phyloP scores from a whole-genome alignment of 2,113 vertebrate genomes.

The Cheirogaleus medius region DNA sequence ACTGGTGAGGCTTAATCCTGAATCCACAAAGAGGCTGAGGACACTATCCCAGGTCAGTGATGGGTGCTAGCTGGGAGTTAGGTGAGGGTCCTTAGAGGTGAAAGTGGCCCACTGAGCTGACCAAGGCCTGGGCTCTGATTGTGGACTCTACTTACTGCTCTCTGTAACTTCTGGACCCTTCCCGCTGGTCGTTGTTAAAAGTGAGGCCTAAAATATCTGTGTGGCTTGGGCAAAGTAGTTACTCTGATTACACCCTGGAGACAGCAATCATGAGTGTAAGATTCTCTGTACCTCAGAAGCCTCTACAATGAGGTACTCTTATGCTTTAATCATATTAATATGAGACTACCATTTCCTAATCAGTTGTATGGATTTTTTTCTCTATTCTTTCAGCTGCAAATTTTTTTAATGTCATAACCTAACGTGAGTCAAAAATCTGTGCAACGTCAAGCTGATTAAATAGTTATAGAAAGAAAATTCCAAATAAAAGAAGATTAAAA shows the following conservation, averaged over 20 bases:
- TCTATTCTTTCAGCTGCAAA: neutral
- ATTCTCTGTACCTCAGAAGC: neutral
- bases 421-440: neutral
- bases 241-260: neutral
- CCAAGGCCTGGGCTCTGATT: neutral
- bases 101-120: neutral
- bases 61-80: neutral
- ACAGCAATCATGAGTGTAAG: neutral
- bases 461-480: neutral
- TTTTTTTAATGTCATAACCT: neutral
- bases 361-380: neutral
- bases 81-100: neutral
- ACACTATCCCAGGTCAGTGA: neutral
- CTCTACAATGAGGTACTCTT: neutral
- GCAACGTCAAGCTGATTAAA: slow-evolving; percentile 16
- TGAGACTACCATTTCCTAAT: neutral
- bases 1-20: neutral
- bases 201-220: neutral
- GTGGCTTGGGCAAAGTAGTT: neutral
- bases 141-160: neutral
- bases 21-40: neutral
- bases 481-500: slow-evolving; percentile 45
- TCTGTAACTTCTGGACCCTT: neutral
- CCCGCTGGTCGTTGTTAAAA: neutral
- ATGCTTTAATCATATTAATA: neutral